Evolutionary conservation across 2,888 invertebrate species (phyloP).

Genomic region (Loripinus fragilis): DNA sequence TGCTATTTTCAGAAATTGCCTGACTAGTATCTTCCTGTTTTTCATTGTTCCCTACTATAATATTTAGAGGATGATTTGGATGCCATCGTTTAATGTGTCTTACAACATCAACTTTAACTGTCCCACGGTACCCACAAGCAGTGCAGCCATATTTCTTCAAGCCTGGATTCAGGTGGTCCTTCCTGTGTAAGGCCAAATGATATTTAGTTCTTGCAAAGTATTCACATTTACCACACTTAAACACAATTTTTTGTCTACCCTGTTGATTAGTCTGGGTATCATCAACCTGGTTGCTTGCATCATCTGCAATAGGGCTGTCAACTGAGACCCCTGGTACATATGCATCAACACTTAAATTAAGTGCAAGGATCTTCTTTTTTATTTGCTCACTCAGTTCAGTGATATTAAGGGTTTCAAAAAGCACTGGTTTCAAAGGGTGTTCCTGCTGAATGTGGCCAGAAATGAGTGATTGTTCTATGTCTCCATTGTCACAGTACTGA

Average conservation of each 20-base stretch:
- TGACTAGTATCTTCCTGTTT: background rate
- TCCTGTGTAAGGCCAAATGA: conserved; percentile 41
- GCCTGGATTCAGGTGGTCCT: conserved; percentile 39
- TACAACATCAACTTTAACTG: conserved; percentile 35
- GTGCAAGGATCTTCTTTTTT: conserved; percentile 37
- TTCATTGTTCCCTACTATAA: background rate
- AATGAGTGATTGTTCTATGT: conserved; percentile 60
- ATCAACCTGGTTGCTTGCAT: conserved; percentile 4
- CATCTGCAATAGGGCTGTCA: background rate
- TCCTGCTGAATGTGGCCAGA: conserved; percentile 65
- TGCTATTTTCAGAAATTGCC: background rate
- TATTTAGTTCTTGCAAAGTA: conserved; percentile 52
- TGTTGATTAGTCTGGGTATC: conserved; percentile 17
- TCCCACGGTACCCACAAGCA: conserved; percentile 52
- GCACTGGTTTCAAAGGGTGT: conserved; percentile 44
- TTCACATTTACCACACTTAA: conserved; percentile 63
- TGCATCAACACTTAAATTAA: conserved; percentile 35
- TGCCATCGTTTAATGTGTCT: conserved; percentile 43
- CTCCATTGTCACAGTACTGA: conserved; percentile 70
- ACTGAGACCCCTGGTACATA: background rate
- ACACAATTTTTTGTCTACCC: background rate
- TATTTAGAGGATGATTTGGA: background rate
- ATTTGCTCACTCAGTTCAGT: conserved; percentile 33
- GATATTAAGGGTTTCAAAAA: conserved; percentile 26
- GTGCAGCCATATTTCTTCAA: conserved; percentile 50